Evolutionary conservation across 2,888 invertebrate genomes (phyloP).

Genomic region (Cetonia aurata): DNA sequence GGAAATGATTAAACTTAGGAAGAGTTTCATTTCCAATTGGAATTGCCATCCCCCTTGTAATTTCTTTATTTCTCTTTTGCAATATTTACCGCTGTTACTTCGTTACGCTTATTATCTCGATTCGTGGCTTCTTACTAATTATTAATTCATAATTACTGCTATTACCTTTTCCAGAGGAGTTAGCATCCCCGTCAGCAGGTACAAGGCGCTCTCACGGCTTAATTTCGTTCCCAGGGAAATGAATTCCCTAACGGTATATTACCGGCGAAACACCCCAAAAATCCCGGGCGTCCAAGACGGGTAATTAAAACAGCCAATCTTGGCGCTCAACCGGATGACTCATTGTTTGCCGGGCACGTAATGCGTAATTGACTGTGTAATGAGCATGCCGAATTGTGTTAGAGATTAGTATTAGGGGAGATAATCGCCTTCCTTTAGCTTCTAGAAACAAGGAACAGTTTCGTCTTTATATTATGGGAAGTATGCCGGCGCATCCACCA

Average conservation of each 20-base stretch:
- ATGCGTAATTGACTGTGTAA: slow-evolving; percentile 40
- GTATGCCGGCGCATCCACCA: background rate
- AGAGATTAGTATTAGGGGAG: slow-evolving; percentile 27
- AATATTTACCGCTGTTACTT: no score
- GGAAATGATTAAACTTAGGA: no score
- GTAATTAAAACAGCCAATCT: slow-evolving; percentile 40
- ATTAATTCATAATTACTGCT: no score
- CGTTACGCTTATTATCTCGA: no score
- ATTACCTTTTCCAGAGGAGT: no score
- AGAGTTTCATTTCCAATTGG: no score
- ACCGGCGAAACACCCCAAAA: background rate
- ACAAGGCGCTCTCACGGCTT: background rate
- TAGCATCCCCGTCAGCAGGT: no score
- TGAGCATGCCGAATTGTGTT: slow-evolving; percentile 38
- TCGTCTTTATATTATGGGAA: background rate
- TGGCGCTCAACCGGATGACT: slow-evolving; percentile 37
- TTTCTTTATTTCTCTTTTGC: no score
- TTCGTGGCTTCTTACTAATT: no score
- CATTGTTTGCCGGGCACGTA: slow-evolving; percentile 28
- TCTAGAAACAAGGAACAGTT: background rate
- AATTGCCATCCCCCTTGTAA: no score
- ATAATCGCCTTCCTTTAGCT: background rate
- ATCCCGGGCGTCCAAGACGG: background rate
- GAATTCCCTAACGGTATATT: slow-evolving; percentile 13
- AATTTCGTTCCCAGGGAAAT: slow-evolving; percentile 25